phyloP scores from a whole-genome alignment of 2,113 vertebrate species.

The Tinamus guttatus region DNA sequence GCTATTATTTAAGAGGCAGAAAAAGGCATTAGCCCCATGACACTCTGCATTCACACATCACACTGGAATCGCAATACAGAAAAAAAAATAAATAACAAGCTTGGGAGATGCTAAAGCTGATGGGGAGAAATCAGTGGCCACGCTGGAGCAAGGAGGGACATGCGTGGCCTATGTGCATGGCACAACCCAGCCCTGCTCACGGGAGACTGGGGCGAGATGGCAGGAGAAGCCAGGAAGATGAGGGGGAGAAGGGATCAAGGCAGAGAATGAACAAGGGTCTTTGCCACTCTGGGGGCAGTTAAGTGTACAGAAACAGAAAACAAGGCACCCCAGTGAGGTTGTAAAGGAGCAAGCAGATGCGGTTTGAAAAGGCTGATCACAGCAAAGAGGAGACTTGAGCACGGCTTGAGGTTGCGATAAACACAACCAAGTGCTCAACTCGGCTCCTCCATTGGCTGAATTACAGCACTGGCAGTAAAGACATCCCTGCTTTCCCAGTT shows the following conservation, averaged over 20 bases:
- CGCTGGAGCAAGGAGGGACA: background rate
- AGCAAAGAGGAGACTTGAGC: background rate
- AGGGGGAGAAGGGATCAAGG: background rate
- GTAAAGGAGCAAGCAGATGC: background rate
- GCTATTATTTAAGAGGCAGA: background rate
- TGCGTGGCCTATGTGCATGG: rapidly evolving
- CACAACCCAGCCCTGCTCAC: rapidly evolving
- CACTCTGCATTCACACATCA: background rate
- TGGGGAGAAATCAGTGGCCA: background rate
- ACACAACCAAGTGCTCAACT: constrained; percentile 33
- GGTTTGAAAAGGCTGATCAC: background rate
- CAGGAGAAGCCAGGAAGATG: background rate
- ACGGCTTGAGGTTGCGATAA: background rate
- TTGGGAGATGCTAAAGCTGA: background rate
- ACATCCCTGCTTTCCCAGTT: constrained; percentile 54
- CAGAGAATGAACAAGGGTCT: background rate
- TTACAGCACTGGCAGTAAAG: constrained; percentile 27
- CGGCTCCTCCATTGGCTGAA: constrained; percentile 48
- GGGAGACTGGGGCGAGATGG: background rate
- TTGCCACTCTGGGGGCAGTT: background rate
- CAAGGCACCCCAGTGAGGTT: background rate
- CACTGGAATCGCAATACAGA: background rate
- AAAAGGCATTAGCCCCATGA: background rate
- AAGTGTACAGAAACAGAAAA: background rate
- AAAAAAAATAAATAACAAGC: background rate